Percentiles rank a stretch among this genome's conserved stretches.
Evolutionary conservation across 2,888 invertebrate genomes (phyloP).

Genomic region (Norana najaformis): DNA sequence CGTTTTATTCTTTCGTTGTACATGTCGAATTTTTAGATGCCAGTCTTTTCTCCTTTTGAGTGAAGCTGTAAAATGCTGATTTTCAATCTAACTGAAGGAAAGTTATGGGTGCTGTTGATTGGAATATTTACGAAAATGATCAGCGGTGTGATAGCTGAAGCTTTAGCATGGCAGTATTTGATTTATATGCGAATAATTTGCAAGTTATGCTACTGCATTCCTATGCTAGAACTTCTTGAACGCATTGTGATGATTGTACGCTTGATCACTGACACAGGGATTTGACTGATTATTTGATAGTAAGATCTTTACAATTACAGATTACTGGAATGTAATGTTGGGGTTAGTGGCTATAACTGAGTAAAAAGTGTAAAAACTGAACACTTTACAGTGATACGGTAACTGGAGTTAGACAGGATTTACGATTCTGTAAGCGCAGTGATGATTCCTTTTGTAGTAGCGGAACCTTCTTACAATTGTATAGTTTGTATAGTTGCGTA

Average conservation of each 20-base stretch:
- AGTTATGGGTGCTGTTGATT: not conserved
- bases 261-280: not conserved
- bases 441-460: not conserved
- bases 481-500: slow-evolving; percentile 2
- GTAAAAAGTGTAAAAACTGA: no score
- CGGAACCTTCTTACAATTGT: not conserved
- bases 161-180: not conserved
- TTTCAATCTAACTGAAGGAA: not conserved
- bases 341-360: not conserved
- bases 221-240: not conserved
- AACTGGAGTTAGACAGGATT: not conserved
- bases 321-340: not conserved
- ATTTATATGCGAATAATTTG: not conserved
- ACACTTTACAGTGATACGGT: not conserved
- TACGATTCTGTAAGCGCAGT: not conserved
- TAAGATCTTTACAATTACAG: not conserved
- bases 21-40: no score
- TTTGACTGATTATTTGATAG: not conserved
- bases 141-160: not conserved
- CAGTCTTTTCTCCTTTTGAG: not conserved
- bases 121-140: not conserved
- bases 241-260: not conserved
- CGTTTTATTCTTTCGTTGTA: no score
- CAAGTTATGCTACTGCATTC: not conserved
- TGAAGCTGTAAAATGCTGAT: not conserved